These are phyloP conservation scores for Bungarus multicinctus DNA, from an alignment of 2,113 vertebrate species.

Conservation along the genomic window DNA sequence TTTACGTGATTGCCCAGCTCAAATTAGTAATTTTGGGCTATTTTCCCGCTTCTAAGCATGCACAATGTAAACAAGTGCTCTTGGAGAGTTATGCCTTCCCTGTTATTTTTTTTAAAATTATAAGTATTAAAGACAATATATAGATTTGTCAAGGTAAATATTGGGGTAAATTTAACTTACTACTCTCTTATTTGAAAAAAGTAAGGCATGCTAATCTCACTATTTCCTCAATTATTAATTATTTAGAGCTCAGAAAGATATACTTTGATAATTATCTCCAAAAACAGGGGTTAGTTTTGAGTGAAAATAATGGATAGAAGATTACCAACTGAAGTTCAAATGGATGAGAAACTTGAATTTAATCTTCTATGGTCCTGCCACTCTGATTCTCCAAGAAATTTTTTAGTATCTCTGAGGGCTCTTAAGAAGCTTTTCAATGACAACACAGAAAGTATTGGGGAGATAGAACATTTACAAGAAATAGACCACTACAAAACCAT, in stretches of 20 bases:
- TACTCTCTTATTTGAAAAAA: not conserved
- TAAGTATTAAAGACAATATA: not conserved
- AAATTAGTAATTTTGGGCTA: not conserved
- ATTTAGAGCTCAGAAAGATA: not conserved
- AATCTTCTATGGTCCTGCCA: not conserved
- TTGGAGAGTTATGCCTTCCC: not conserved
- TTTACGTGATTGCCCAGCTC: not conserved
- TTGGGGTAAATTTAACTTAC: not conserved
- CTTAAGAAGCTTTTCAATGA: not conserved
- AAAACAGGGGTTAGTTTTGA: not conserved
- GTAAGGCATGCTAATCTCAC: not conserved
- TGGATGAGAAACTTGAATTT: not conserved
- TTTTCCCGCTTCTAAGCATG: not conserved
- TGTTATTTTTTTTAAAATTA: not conserved
- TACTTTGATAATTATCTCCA: not conserved
- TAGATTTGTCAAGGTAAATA: not conserved
- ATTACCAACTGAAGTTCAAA: not conserved
- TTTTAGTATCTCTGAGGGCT: not conserved
- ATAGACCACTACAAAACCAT: constrained; percentile 55
- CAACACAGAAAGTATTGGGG: constrained; percentile 52
- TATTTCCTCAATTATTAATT: not conserved
- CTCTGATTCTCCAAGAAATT: not conserved
- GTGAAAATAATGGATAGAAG: not conserved
- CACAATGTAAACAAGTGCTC: not conserved
- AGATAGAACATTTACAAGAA: constrained; percentile 51